Evolutionary conservation across 2,113 vertebrate species (phyloP).

Genomic region (Equus quagga): DNA sequence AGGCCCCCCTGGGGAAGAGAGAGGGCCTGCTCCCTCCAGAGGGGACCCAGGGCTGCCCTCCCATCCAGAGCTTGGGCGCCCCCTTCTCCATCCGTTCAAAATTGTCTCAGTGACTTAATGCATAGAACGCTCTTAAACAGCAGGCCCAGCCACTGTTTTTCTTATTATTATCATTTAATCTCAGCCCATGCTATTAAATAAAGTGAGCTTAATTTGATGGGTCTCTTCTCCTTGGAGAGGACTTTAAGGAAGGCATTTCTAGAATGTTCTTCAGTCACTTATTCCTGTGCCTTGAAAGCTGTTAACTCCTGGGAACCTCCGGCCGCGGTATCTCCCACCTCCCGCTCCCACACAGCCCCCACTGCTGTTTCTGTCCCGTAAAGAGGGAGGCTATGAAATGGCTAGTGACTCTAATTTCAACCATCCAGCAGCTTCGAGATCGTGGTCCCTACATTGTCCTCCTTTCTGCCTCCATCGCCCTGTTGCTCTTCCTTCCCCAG

Average conservation of each 20-base stretch:
- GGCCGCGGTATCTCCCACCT: background rate
- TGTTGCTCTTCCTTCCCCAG: background rate
- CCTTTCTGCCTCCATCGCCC: background rate
- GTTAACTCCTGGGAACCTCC: background rate
- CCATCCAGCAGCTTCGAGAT: background rate
- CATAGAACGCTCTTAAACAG: rapidly evolving
- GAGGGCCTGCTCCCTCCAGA: background rate
- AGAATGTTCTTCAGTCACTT: background rate
- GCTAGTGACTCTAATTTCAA: background rate
- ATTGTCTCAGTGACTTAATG: rapidly evolving
- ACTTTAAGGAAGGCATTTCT: conserved; percentile 17
- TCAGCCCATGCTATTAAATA: background rate
- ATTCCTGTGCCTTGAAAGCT: background rate
- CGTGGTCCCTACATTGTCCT: rapidly evolving
- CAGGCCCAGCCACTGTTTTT: rapidly evolving
- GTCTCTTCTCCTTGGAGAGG: background rate
- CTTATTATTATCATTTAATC: background rate
- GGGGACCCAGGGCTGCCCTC: rapidly evolving
- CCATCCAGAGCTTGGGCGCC: rapidly evolving
- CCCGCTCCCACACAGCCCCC: background rate
- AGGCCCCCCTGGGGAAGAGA: background rate
- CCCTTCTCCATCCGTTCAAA: background rate
- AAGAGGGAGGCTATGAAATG: background rate
- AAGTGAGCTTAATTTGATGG: background rate
- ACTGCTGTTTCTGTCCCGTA: rapidly evolving